Evolutionary conservation across 92 coral and sea anemone species (phyloP), one percentile per base, ranked within the genome.

Genomic region (Porites evermanni): DNA sequence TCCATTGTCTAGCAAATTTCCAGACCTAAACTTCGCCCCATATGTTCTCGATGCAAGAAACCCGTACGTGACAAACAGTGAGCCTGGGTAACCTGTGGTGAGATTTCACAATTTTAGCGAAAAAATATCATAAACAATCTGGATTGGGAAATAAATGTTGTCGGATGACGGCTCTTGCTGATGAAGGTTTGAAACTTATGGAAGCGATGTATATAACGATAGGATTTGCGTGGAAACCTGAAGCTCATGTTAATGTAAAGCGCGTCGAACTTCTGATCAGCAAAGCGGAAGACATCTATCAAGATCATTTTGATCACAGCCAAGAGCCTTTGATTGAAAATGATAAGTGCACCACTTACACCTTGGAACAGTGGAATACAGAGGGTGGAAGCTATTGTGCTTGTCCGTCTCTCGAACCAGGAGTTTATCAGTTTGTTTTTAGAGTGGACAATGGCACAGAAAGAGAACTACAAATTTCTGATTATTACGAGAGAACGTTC

Each of bases 191-290:
- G 32, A 50, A 16, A 61, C 52, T 1, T 51, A 73, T 72, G 87
- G 87, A 63, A 73, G 51, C 50, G 9, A 53, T 18, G 29, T 14
- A 64, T 79, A 64, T 83, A 17, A 83, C 72, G 19, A 65, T 64
- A 72, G 87, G 87, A 21, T 83, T 83, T 83, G 87, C 87, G 0
- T 83, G 87, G 87, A 83, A 72, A 74, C 87, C 87, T 20, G 80
- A 74, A 18, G 53, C 51, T 73, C 74, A 63, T 2, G 18, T 24
- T 24, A 50, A 83, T 23, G 53, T 70, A 14, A 83, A 83, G 9
- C 71, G 18, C 53, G 87, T 83, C 11, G 73, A 83, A 64, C 87
- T 83, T 83, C 73, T 83, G 21, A 83, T 83, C 23, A 61, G 80
- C 51, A 83, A 72, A 29, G 87, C 87, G 10, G 87, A 83, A 73